phyloP scores from a whole-genome alignment of 2,888 invertebrate species.

The Danaus chrysippus region DNA sequence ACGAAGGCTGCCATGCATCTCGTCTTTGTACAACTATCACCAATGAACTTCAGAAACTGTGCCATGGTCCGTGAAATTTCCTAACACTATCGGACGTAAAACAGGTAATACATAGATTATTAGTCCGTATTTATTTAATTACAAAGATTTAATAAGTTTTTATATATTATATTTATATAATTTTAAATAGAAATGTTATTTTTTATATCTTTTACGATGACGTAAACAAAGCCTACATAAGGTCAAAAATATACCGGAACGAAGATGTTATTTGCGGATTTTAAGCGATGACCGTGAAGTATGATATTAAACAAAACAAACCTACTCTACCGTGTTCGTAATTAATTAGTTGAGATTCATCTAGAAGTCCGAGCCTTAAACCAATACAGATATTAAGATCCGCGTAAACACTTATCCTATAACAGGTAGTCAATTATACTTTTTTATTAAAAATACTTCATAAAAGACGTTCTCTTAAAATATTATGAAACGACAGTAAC shows the following conservation, averaged over 20 bases:
- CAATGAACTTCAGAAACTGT: constrained; percentile 35
- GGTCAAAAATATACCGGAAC: constrained; percentile 1
- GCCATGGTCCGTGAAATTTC: constrained; percentile 31
- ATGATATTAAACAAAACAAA: background rate
- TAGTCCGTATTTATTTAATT: background rate
- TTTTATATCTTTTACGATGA: background rate
- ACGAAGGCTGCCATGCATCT: background rate
- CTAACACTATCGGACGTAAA: constrained; percentile 13
- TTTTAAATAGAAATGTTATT: no score
- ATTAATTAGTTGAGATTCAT: background rate
- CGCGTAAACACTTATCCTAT: no score
- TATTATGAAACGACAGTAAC: no score
- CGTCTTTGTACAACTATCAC: constrained; percentile 16
- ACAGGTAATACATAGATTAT: background rate
- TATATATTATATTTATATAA: background rate
- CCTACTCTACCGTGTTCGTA: background rate
- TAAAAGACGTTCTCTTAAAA: no score
- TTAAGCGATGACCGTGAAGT: background rate
- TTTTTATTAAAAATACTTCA: no score
- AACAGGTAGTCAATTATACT: no score
- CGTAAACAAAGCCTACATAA: background rate
- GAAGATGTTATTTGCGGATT: background rate
- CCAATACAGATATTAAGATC: no score
- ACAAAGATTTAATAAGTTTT: background rate
- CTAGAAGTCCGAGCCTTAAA: background rate